Percentiles rank a stretch among this genome's conserved stretches.
Evolutionary conservation across 2,888 invertebrate genomes (phyloP).

Genomic region (Linyphia triangularis): DNA sequence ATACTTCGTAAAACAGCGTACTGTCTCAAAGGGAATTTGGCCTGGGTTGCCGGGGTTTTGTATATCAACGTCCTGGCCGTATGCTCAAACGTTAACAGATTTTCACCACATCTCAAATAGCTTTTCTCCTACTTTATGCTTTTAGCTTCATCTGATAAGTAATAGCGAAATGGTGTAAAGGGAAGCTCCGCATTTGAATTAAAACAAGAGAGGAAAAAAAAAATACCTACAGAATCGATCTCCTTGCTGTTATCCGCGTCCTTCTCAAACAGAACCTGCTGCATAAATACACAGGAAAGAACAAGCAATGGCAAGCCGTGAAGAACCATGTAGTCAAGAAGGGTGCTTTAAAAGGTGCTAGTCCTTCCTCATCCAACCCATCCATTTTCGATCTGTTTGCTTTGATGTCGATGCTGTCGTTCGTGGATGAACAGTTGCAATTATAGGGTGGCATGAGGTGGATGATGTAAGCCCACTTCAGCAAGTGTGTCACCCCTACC

Average conservation of each 20-base stretch:
- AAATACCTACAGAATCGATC: slow-evolving; percentile 47
- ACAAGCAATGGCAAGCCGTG: slow-evolving; percentile 93
- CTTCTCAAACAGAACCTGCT: slow-evolving; percentile 39
- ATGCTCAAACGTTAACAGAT: too few species aligned
- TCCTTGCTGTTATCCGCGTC: slow-evolving; percentile 44
- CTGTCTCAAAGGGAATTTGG: too few species aligned
- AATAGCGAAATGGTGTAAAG: too few species aligned
- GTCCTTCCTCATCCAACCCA: background rate
- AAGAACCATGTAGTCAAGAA: slow-evolving; percentile 98
- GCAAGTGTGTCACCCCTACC: slow-evolving; percentile 94
- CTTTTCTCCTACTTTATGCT: too few species aligned
- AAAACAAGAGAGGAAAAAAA: background rate
- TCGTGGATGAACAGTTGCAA: slow-evolving; percentile 25
- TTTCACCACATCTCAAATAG: too few species aligned
- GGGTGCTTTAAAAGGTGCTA: slow-evolving; percentile 85
- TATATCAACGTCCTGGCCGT: too few species aligned
- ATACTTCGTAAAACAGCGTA: too few species aligned
- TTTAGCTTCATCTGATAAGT: too few species aligned
- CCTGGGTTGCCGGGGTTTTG: too few species aligned
- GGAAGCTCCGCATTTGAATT: too few species aligned
- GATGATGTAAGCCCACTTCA: slow-evolving; percentile 88
- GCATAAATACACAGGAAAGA: slow-evolving; percentile 79
- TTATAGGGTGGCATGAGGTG: slow-evolving; percentile 15
- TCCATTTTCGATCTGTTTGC: slow-evolving; percentile 4
- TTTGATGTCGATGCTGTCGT: background rate